phyloP scores from a whole-genome alignment of 1,140 invertebrate genomes.

The Colletes gigas region DNA sequence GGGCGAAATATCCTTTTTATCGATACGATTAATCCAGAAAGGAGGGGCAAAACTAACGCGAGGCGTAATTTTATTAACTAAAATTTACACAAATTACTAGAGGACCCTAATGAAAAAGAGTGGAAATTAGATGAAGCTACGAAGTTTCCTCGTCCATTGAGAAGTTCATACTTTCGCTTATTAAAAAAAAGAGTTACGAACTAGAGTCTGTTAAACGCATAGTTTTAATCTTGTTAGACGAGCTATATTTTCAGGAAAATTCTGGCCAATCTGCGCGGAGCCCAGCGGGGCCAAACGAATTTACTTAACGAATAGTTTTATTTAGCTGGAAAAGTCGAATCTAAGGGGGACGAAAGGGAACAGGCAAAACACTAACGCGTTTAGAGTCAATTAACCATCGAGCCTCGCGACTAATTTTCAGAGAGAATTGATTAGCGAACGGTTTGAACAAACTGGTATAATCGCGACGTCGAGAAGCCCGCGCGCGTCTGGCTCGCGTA shows the following conservation, averaged over 20 bases:
- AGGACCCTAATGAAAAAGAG: too few species aligned
- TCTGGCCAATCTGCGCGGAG: background rate
- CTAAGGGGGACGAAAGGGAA: background rate
- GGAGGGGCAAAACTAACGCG: too few species aligned
- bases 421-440: background rate
- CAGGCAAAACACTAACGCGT: background rate
- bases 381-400: background rate
- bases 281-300: background rate
- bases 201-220: background rate
- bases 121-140: too few species aligned
- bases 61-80: too few species aligned
- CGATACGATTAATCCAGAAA: too few species aligned
- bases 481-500: background rate
- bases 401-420: background rate
- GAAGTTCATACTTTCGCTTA: background rate
- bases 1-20: too few species aligned
- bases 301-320: slow-evolving; percentile 1
- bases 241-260: slow-evolving; percentile 5
- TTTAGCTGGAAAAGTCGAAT: background rate
- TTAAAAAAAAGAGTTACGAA: background rate
- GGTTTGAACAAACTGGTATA: background rate
- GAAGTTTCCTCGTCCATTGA: too few species aligned
- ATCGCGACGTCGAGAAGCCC: background rate
- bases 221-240: background rate
- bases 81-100: too few species aligned